Evolutionary conservation across 2,113 vertebrate species (phyloP), one percentile per base, ranked within the genome.

Genomic region (Paramormyrops kingsleyae): DNA sequence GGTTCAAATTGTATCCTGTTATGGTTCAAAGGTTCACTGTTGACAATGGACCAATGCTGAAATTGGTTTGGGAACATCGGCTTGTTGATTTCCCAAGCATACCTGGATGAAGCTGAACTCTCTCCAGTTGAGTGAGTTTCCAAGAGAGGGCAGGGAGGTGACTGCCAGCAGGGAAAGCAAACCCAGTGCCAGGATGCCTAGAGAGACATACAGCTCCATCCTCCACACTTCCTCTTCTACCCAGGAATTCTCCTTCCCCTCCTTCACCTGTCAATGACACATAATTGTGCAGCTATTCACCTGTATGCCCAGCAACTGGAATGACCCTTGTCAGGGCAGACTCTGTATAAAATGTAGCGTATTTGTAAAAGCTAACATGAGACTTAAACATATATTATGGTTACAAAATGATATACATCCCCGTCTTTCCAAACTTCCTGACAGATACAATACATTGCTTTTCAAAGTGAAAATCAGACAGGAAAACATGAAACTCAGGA

Each of bases 71-170:
- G 70, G 13, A 27, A 47, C 19, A 31, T 42, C 46, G 44, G 46
- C 44, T 15, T 86, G 2, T 44, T 47, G 83, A 84, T 84, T 24
- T 46, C n/a, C 24, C 13, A 5, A 87, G 50, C 91, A 95, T 94
- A 99, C 99, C 97, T 99, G 99, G 89, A 99, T 87, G 87, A 99
- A 99, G 94, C 93, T 98, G 95, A 99, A 99, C 95, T 99, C 99
- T 91, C 96, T 97, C 98, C 98, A 99, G 95, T 97, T 99, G 93
- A 99, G 95, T 2, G 95, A 94, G 92, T 96, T 97, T 49, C 97
- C 95, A 88, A 99, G 97, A 24, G 98, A 98, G 0, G 99, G 98
- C 91, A 99, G 95, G 0, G 99, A 99, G 87, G 98, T 96, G 94
- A 99, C 93, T 0, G 98, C 98, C 93, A 99, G 95, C 92, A 99